Percentiles rank a stretch among this genome's conserved stretches.
These are phyloP conservation scores for Symphodus melops DNA, from an alignment of 2,113 vertebrate species.

Conservation along the genomic window DNA sequence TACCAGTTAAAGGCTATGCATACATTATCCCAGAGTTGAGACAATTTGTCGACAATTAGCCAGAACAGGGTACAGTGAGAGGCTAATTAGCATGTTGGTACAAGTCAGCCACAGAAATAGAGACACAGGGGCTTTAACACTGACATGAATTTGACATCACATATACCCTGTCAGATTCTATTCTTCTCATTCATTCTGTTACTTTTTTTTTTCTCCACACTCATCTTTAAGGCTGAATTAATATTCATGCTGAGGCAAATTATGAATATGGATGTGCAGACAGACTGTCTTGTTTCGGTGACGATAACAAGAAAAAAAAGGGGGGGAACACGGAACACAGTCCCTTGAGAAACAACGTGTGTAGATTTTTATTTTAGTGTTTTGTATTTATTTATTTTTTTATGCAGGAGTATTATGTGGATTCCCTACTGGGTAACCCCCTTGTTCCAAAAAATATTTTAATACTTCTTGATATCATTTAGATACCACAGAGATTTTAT, in stretches of 20 bases:
- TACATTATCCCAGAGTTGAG: conserved; percentile 88
- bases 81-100: conserved; percentile 80
- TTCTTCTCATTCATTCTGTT: conserved; percentile 60
- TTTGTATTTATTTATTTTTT: conserved; percentile 23
- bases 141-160: conserved; percentile 72
- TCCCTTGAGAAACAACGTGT: conserved; percentile 65
- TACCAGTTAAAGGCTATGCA: conserved; percentile 63
- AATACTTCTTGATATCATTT: conserved; percentile 44
- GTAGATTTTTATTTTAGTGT: conserved; percentile 57
- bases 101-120: conserved; percentile 70
- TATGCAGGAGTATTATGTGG: conserved; percentile 11
- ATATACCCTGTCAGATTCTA: conserved; percentile 57
- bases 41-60: conserved; percentile 82
- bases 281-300: conserved; percentile 69
- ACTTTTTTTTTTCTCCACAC: conserved; percentile 16
- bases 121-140: conserved; percentile 77
- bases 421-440: conserved; percentile 22
- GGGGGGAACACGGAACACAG: conserved; percentile 41
- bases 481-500: conserved; percentile 40
- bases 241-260: conserved; percentile 72
- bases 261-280: conserved; percentile 78
- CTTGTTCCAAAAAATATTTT: conserved; percentile 42
- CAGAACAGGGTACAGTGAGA: conserved; percentile 68
- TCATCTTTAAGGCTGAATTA: conserved; percentile 70
- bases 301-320: conserved; percentile 69